phyloP scores from a whole-genome alignment of 2,113 vertebrate species.

The Vidua chalybeata region DNA sequence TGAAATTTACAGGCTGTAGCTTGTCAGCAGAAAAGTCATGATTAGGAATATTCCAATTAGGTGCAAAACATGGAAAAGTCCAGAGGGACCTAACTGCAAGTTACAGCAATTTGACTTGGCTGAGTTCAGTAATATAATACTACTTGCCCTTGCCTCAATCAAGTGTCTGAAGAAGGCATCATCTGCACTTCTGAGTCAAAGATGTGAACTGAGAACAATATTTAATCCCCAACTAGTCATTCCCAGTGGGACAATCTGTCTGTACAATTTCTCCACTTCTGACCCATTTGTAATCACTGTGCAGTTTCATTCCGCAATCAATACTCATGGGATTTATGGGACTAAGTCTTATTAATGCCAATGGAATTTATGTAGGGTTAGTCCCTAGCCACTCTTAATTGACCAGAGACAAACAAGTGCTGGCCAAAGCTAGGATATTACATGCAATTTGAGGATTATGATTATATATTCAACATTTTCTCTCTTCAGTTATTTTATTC shows the following conservation, averaged over 20 bases:
- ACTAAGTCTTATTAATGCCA: neutral
- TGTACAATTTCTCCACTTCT: neutral
- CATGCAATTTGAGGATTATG: neutral
- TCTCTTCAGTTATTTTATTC: neutral
- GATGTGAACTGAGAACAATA: neutral
- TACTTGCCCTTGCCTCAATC: neutral
- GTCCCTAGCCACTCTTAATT: neutral
- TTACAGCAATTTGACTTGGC: neutral
- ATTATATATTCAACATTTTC: neutral
- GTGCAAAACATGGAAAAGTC: neutral
- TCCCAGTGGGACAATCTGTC: neutral
- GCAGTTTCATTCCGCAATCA: neutral
- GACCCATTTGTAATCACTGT: neutral
- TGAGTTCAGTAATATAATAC: neutral
- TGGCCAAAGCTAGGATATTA: neutral
- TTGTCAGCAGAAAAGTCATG: neutral
- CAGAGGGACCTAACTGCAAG: neutral
- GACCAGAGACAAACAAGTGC: neutral
- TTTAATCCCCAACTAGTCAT: neutral
- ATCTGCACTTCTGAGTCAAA: neutral
- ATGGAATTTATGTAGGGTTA: neutral
- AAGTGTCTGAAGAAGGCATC: neutral
- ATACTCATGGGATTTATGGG: neutral
- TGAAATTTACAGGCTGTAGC: neutral
- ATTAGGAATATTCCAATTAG: neutral